These are phyloP conservation scores for Drosophila maculinotata DNA, from an alignment of 2,888 invertebrate genomes.

Conservation along the genomic window DNA sequence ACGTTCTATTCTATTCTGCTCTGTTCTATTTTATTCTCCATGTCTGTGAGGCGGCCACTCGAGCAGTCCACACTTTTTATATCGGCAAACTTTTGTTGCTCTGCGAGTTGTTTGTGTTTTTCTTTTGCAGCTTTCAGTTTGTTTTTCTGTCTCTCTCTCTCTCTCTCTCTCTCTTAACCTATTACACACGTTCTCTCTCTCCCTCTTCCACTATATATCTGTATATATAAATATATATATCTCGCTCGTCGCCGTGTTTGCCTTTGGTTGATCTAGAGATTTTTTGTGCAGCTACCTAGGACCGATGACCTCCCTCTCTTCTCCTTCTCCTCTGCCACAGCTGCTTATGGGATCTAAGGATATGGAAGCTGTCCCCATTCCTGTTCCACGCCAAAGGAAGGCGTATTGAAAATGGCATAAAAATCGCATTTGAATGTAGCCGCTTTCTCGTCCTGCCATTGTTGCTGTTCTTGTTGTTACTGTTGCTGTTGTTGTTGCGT, in stretches of 20 bases:
- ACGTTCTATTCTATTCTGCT: slow-evolving; percentile 40
- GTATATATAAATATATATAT: slow-evolving; percentile 28
- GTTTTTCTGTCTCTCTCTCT: slow-evolving; percentile 48
- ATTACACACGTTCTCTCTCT: not conserved
- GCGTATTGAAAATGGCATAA: slow-evolving; percentile 81
- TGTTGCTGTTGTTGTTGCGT: slow-evolving; percentile 27
- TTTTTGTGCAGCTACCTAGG: slow-evolving; percentile 63
- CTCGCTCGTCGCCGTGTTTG: slow-evolving; percentile 47
- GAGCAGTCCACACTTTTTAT: slow-evolving; percentile 79
- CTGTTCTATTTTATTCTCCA: slow-evolving; percentile 65
- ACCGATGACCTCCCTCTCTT: slow-evolving; percentile 23
- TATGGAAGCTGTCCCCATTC: slow-evolving; percentile 2
- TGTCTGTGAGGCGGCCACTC: slow-evolving; percentile 67
- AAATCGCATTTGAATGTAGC: slow-evolving; percentile 81
- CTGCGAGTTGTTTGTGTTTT: slow-evolving; percentile 80
- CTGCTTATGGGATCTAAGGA: slow-evolving; percentile 23
- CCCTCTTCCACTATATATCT: slow-evolving; percentile 4
- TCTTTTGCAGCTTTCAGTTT: slow-evolving; percentile 80
- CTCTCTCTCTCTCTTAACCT: slow-evolving; percentile 2
- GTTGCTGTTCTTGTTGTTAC: not conserved
- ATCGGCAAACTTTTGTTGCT: slow-evolving; percentile 81
- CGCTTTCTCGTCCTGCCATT: slow-evolving; percentile 8
- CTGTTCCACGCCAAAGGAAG: slow-evolving; percentile 45
- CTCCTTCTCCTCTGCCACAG: not conserved
- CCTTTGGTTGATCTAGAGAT: slow-evolving; percentile 71